Conservation (phyloP, 2,888 invertebrate genomes). For the Plagodis dolabraria region DNA sequence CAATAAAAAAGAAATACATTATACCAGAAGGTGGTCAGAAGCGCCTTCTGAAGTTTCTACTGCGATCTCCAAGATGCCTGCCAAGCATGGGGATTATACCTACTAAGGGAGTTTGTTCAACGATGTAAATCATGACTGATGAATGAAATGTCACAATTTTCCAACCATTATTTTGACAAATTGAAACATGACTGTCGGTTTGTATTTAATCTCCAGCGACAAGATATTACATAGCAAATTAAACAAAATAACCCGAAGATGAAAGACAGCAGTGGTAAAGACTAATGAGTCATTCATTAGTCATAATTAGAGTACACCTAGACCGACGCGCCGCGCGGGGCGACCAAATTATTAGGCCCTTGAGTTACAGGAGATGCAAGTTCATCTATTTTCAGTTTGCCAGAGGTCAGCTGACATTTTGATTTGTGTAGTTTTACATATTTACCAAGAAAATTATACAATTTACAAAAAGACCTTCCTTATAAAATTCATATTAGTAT, state of each 20-base stretch:
- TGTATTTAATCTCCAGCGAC: constrained; percentile 13
- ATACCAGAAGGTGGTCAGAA: no score
- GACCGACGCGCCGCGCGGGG: neutral
- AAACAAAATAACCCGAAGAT: constrained; percentile 5
- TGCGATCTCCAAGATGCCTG: no score
- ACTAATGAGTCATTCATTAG: constrained; percentile 9
- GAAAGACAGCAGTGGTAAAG: neutral
- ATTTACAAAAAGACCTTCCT: no score
- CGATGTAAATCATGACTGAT: no score
- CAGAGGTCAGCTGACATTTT: neutral
- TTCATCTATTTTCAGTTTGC: constrained; percentile 16
- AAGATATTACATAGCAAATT: constrained; percentile 12
- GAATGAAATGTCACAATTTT: no score
- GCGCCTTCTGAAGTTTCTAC: no score
- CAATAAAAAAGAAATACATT: no score
- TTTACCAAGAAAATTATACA: neutral
- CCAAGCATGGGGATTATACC: no score
- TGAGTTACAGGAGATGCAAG: constrained; percentile 17
- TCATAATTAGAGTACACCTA: constrained; percentile 22
- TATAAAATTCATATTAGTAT: no score
- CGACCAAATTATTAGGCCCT: constrained; percentile 15
- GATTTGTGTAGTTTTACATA: neutral
- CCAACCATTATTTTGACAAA: constrained; percentile 3
- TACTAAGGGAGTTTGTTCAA: no score
- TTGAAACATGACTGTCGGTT: constrained; percentile 12